Base-by-base conservation (phyloP, 2,888 invertebrate species). In the Anaspis maculata region DNA sequence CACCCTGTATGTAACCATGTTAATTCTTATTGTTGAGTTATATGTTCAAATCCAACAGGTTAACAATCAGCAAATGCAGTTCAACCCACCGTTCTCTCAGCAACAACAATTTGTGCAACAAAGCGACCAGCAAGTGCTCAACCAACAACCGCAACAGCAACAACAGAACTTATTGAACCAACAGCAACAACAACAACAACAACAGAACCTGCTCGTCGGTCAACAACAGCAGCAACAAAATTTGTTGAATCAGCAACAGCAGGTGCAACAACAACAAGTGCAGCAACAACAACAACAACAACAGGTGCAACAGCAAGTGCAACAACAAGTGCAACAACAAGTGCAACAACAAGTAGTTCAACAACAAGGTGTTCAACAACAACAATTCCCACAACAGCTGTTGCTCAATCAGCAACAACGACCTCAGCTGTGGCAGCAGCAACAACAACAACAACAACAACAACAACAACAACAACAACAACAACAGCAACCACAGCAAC, bases 1-100 rank as follows among this genome's bases (percentile, higher is more conserved):
- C n/a, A n/a, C n/a, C n/a, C n/a, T n/a, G n/a, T n/a, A n/a, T n/a
- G n/a, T n/a, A n/a, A n/a, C n/a, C n/a, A n/a, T n/a, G n/a, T n/a
- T n/a, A n/a, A n/a, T n/a, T n/a, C n/a, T n/a, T n/a, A n/a, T n/a
- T n/a, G n/a, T n/a, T n/a, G n/a, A n/a, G n/a, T n/a, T n/a, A n/a
- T n/a, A n/a, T n/a, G n/a, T 30, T 3, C 30, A 30, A 14, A 22
- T 21, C 6, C 29, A 30, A 30, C 14, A n/a, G 3, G 10, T 30
- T 22, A 12, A 30, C 58, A 65, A 39, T 60, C 68, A 47, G 62
- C 72, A 59, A 55, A 52, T 3, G 67, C 41, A 33, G 13, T 15
- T 41, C 12, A 30, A 27, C 13, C 39, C 35, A 25, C 25, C 7
- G 10, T 5, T 27, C 46, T 11, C 7, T 5, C 25, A 5, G 29